Conservation (phyloP, 2,797 vertebrate species). For the Sardinella longiceps region DNA sequence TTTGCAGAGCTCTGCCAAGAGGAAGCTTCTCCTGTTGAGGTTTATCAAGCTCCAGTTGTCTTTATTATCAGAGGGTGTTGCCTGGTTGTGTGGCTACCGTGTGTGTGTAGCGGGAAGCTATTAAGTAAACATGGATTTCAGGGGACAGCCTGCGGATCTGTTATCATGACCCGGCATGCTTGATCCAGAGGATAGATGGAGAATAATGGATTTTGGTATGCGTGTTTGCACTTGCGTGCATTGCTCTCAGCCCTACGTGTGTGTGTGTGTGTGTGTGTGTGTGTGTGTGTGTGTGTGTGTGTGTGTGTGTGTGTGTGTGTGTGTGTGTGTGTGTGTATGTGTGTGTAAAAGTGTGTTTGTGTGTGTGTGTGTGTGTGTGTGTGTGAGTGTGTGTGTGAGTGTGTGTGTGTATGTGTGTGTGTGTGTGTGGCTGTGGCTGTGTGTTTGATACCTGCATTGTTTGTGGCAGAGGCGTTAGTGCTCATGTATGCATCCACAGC, state of each 20-base stretch:
- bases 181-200: not conserved
- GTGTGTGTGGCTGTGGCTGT: not conserved
- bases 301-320: not conserved
- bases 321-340: constrained; percentile 3
- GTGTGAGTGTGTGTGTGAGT: not conserved
- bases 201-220: not conserved
- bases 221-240: not conserved
- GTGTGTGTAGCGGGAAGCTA: not conserved
- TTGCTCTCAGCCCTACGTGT: not conserved
- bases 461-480: not conserved
- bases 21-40: not conserved
- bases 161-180: not conserved
- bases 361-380: not conserved
- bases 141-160: not conserved
- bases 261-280: not conserved
- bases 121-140: not conserved
- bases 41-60: not conserved
- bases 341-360: constrained; percentile 6
- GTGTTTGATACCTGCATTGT: not conserved
- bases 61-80: not conserved
- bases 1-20: not conserved
- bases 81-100: not conserved
- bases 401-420: not conserved
- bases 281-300: not conserved
- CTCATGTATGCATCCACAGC: not conserved